Evolutionary conservation across 30 jellyfish, hydroid and myxozoan species (phyloP).

Genomic region (Rhopilema esculentum): DNA sequence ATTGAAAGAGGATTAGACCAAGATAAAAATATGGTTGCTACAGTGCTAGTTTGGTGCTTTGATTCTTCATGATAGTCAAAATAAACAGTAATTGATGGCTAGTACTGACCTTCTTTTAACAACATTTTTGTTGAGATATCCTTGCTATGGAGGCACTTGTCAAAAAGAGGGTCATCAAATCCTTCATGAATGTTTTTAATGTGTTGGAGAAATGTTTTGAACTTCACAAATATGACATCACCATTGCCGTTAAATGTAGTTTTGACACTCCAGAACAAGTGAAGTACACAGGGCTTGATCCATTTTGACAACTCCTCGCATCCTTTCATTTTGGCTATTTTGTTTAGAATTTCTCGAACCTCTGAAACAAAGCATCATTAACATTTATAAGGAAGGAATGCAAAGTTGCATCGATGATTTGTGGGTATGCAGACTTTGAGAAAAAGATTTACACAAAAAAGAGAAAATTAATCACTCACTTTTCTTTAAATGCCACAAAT

Average conservation of each 20-base stretch:
- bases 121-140: neutral
- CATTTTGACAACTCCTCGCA: conserved; percentile 10
- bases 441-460: neutral
- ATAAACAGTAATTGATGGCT: neutral
- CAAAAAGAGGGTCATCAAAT: conserved; percentile 2
- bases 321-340: conserved; percentile 11
- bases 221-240: conserved; percentile 36
- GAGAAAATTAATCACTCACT: neutral
- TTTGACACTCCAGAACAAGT: conserved; percentile 51
- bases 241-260: conserved; percentile 52
- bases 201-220: conserved; percentile 18
- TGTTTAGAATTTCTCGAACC: conserved; percentile 15
- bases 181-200: conserved; percentile 3
- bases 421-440: neutral
- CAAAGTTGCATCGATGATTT: neutral
- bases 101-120: neutral
- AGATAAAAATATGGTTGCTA: neutral
- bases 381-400: neutral
- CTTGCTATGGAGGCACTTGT: conserved; percentile 39
- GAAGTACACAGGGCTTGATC: conserved; percentile 42
- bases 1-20: neutral
- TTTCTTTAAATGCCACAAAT: conserved; percentile 7
- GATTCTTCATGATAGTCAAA: neutral
- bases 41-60: neutral
- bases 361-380: neutral